A percentile compares a stretch with the other conserved stretches of the same genome.
phyloP scores from a whole-genome alignment of 2,113 vertebrate genomes.

The Anser cygnoides region DNA sequence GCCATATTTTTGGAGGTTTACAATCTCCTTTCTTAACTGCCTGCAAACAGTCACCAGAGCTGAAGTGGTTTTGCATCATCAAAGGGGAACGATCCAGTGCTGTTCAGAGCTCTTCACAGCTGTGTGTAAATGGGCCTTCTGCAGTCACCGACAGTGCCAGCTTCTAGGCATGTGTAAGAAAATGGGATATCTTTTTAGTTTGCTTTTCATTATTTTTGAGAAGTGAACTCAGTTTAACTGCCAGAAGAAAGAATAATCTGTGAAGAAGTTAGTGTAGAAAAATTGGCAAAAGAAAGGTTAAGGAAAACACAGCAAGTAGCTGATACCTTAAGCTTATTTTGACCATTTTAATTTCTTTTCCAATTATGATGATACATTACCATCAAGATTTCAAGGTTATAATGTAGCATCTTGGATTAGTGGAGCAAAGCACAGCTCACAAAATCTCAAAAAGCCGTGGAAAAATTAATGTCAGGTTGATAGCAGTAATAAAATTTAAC shows the following conservation, averaged over 20 bases:
- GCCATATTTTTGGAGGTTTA: not conserved
- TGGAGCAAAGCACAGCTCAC: not conserved
- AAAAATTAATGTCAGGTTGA: not conserved
- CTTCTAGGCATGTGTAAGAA: not conserved
- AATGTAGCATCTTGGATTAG: not conserved
- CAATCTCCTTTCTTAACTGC: not conserved
- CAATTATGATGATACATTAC: not conserved
- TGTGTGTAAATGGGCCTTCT: not conserved
- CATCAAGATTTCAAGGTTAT: not conserved
- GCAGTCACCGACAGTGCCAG: not conserved
- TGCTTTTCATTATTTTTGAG: not conserved
- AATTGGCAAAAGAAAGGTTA: not conserved
- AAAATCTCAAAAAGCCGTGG: not conserved
- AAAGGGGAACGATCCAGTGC: not conserved
- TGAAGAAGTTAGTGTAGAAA: not conserved
- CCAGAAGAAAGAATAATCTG: not conserved
- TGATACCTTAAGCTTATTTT: not conserved
- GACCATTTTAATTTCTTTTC: not conserved
- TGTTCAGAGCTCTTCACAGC: not conserved
- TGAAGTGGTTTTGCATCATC: rapidly evolving
- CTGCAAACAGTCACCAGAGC: not conserved
- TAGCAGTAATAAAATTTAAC: constrained; percentile 30
- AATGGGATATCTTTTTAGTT: not conserved
- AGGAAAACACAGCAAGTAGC: not conserved
- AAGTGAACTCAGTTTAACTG: not conserved